phyloP scores from a whole-genome alignment of 2,888 invertebrate species.

The Phaonia tiefii region DNA sequence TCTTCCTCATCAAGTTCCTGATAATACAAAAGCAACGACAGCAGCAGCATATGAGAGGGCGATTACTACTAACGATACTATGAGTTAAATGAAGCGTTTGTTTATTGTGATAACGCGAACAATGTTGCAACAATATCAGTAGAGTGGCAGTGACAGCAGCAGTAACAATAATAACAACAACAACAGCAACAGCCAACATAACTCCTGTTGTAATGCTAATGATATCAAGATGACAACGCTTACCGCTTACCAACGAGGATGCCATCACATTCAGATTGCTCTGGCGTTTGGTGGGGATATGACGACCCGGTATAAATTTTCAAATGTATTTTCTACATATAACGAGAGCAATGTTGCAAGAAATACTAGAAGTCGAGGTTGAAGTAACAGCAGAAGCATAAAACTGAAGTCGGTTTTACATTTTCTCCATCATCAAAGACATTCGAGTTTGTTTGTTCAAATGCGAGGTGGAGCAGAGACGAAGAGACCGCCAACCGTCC shows the following conservation, averaged over 20 bases:
- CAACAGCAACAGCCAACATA: conserved; percentile 48
- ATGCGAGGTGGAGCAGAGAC: conserved; percentile 7
- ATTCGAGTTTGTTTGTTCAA: conserved; percentile 44
- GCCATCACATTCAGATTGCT: conserved; percentile 4
- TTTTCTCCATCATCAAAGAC: conserved; percentile 34
- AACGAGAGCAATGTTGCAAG: conserved; percentile 33
- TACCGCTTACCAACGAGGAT: conserved; percentile 32
- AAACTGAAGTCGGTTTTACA: conserved; percentile 20
- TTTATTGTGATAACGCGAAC: conserved; percentile 64
- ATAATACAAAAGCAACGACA: neutral
- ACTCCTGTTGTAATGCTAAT: conserved; percentile 65
- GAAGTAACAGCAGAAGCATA: neutral
- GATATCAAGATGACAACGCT: conserved; percentile 63
- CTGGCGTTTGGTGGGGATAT: neutral
- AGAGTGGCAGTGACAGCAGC: too few species aligned
- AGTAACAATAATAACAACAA: conserved; percentile 19
- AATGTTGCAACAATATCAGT: conserved; percentile 48
- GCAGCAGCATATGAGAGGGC: conserved; percentile 1
- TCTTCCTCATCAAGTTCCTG: neutral
- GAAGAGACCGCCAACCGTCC: too few species aligned
- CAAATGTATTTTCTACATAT: conserved; percentile 14
- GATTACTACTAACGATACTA: conserved; percentile 30
- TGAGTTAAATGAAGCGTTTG: conserved; percentile 67
- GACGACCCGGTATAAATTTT: too few species aligned
- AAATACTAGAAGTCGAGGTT: neutral